Conservation (phyloP, 2,888 invertebrate species). For the Beris chalybata region DNA sequence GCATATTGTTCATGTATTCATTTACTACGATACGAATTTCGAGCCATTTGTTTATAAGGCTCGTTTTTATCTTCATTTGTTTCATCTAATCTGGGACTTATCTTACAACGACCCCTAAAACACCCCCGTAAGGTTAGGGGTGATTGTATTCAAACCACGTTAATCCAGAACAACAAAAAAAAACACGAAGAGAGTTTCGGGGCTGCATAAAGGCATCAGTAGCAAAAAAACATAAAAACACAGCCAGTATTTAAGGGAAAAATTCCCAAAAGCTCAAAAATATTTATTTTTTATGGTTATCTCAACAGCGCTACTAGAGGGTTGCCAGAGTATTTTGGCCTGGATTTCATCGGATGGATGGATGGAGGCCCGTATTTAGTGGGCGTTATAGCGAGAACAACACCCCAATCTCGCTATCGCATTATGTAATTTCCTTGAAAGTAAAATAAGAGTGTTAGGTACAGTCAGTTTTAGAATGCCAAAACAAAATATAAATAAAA, state of each 20-base stretch:
- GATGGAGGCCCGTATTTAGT: too few relatives aligned
- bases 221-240: slow-evolving; percentile 6
- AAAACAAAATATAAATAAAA: too few relatives aligned
- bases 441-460: too few relatives aligned
- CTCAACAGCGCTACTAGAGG: too few relatives aligned
- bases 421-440: too few relatives aligned
- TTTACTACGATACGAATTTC: slow-evolving; percentile 13
- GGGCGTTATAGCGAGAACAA: too few relatives aligned
- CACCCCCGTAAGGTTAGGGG: too few relatives aligned
- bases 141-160: not conserved
- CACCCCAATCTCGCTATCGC: too few relatives aligned
- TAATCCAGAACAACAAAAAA: not conserved
- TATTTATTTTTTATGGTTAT: slow-evolving; percentile 25
- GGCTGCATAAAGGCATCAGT: not conserved
- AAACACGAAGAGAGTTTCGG: not conserved
- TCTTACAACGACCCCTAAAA: not conserved
- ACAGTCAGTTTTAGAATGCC: too few relatives aligned
- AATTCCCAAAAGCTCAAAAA: slow-evolving; percentile 17
- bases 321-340: too few relatives aligned
- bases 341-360: too few relatives aligned
- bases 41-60: slow-evolving; percentile 13
- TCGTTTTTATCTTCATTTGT: slow-evolving; percentile 28
- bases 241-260: not conserved
- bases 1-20: slow-evolving; percentile 17
- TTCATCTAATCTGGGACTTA: slow-evolving; percentile 25